A percentile compares a stretch with the other conserved stretches of the same genome.
phyloP scores from a whole-genome alignment of 2,113 vertebrate genomes.

The Spermophilus dauricus region DNA sequence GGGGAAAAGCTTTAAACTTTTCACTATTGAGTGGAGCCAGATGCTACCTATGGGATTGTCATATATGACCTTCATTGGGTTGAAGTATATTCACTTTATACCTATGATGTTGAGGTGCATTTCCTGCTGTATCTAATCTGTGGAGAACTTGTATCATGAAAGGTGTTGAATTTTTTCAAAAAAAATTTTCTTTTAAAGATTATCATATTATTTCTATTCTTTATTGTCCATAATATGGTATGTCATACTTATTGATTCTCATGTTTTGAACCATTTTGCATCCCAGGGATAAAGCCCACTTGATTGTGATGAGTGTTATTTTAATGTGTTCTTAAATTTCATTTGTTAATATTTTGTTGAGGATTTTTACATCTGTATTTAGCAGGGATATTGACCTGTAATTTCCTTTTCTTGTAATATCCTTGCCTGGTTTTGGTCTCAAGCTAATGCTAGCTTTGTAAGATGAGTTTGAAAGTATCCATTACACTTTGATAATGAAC shows the following conservation, averaged over 20 bases:
- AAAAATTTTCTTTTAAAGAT: not conserved
- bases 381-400: not conserved
- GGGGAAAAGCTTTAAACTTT: not conserved
- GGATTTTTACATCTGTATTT: not conserved
- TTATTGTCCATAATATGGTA: not conserved
- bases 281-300: not conserved
- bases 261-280: not conserved
- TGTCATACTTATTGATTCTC: not conserved
- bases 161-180: not conserved
- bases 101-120: not conserved
- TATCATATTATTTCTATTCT: not conserved
- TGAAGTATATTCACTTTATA: not conserved
- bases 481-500: not conserved
- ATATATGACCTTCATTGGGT: not conserved
- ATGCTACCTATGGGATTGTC: not conserved
- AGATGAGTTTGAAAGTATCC: not conserved
- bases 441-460: not conserved
- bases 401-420: not conserved
- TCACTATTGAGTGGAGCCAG: not conserved
- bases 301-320: not conserved
- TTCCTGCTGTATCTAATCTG: not conserved
- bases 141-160: not conserved
- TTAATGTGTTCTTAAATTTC: not conserved
- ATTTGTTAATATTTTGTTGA: not conserved
- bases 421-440: not conserved